phyloP scores from a whole-genome alignment of 2,113 vertebrate species.

The Poeciliopsis retropinna region DNA sequence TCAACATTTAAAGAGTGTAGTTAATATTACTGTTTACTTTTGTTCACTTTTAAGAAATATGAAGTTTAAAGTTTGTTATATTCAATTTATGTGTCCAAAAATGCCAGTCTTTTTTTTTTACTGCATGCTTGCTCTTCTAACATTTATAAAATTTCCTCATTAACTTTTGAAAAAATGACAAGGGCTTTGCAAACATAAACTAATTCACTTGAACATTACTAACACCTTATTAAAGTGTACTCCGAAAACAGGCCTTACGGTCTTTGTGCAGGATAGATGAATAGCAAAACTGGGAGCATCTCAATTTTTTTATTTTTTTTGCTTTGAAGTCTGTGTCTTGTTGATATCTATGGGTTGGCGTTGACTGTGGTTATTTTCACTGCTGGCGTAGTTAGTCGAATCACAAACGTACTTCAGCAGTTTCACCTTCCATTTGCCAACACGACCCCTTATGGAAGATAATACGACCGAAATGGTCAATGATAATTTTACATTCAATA shows the following conservation, averaged over 20 bases:
- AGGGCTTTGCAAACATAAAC: neutral
- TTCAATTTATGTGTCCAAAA: too few relatives aligned
- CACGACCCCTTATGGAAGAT: constrained; percentile 22
- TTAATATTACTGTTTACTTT: too few relatives aligned
- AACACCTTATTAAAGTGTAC: too few relatives aligned
- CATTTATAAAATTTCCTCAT: too few relatives aligned
- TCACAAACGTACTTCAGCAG: constrained; percentile 45
- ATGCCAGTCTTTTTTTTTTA: too few relatives aligned
- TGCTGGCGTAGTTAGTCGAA: neutral
- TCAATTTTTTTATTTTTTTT: too few relatives aligned
- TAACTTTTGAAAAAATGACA: neutral
- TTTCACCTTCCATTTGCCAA: constrained; percentile 45
- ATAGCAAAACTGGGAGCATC: neutral
- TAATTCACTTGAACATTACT: neutral
- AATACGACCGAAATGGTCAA: neutral
- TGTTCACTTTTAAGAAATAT: too few relatives aligned
- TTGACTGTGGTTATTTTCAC: neutral
- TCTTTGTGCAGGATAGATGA: neutral
- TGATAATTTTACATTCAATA: neutral
- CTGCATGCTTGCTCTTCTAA: too few relatives aligned
- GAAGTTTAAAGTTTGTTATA: too few relatives aligned
- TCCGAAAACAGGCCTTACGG: too few relatives aligned
- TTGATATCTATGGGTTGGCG: neutral
- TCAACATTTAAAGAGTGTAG: too few relatives aligned
- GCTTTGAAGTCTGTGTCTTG: constrained; percentile 9